Evolutionary conservation across 2,888 invertebrate genomes (phyloP).

Genomic region (Polia nebulosa): DNA sequence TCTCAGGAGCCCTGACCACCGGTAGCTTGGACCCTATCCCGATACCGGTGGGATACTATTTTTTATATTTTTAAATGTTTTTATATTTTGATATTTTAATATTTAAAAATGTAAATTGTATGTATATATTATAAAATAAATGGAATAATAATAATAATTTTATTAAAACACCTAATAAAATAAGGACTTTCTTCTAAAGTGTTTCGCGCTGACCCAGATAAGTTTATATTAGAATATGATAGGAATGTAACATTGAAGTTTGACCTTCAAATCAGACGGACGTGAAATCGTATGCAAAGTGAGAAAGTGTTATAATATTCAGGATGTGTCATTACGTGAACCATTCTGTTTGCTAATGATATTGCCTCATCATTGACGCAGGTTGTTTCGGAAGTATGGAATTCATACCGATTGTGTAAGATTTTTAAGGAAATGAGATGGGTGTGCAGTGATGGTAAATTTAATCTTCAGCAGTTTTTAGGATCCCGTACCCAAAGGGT

Average conservation of each 20-base stretch:
- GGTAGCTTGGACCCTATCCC: too few relatives aligned
- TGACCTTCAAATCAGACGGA: constrained; percentile 25
- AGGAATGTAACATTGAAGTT: constrained; percentile 11
- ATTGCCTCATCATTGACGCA: constrained; percentile 34
- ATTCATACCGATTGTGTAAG: constrained; percentile 3
- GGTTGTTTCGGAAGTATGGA: constrained; percentile 20
- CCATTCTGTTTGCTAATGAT: constrained; percentile 11
- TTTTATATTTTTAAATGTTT: too few relatives aligned
- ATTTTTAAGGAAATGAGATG: not conserved
- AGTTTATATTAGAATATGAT: not conserved
- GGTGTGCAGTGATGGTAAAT: too few relatives aligned
- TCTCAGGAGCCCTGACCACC: too few relatives aligned
- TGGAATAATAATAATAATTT: too few relatives aligned
- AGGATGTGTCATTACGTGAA: constrained; percentile 58
- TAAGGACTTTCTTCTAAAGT: not conserved
- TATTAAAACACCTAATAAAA: too few relatives aligned
- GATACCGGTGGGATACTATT: too few relatives aligned
- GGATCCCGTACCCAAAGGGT: too few relatives aligned
- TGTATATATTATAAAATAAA: too few relatives aligned
- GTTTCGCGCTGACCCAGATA: not conserved
- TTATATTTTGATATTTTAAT: too few relatives aligned
- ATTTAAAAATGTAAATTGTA: too few relatives aligned
- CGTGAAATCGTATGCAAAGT: constrained; percentile 35
- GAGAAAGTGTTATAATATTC: constrained; percentile 56
- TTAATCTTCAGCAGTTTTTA: too few relatives aligned